Evolutionary conservation across 2,113 vertebrate genomes (phyloP).

Genomic region (Paralichthys olivaceus): DNA sequence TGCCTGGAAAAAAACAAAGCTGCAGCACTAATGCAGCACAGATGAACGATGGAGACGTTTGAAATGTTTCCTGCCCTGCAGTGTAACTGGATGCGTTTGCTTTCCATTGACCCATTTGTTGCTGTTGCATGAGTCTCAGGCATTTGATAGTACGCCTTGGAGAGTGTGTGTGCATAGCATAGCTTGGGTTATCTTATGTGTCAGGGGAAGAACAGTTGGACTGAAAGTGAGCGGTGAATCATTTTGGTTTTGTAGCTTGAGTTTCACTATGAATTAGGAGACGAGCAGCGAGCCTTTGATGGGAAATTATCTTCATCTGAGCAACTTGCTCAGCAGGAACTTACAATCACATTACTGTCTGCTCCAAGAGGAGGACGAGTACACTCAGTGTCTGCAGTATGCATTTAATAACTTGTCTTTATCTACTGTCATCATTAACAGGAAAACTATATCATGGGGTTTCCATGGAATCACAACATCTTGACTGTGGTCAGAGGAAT

Average conservation of each 20-base stretch:
- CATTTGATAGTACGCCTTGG: not conserved
- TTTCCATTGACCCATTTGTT: conserved; percentile 24
- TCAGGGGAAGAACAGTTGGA: conserved; percentile 16
- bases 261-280: conserved; percentile 45
- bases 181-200: too few species aligned
- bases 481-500: conserved; percentile 38
- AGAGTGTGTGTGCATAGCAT: not conserved
- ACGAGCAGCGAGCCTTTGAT: conserved; percentile 6
- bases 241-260: conserved; percentile 17
- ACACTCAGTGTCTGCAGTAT: not conserved
- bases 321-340: not conserved
- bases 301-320: conserved; percentile 33
- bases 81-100: not conserved
- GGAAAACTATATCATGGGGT: conserved; percentile 3
- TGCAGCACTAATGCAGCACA: conserved; percentile 10
- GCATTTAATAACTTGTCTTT: not conserved
- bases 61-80: not conserved
- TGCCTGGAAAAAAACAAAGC: not conserved
- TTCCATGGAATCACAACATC: conserved; percentile 44
- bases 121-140: not conserved
- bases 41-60: conserved; percentile 5
- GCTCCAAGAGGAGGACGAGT: not conserved
- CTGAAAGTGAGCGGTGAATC: conserved; percentile 49
- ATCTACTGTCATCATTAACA: not conserved
- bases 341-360: not conserved